Evolutionary conservation across 2,888 invertebrate genomes (phyloP).

Genomic region (Drosophila nr. perissopoda): DNA sequence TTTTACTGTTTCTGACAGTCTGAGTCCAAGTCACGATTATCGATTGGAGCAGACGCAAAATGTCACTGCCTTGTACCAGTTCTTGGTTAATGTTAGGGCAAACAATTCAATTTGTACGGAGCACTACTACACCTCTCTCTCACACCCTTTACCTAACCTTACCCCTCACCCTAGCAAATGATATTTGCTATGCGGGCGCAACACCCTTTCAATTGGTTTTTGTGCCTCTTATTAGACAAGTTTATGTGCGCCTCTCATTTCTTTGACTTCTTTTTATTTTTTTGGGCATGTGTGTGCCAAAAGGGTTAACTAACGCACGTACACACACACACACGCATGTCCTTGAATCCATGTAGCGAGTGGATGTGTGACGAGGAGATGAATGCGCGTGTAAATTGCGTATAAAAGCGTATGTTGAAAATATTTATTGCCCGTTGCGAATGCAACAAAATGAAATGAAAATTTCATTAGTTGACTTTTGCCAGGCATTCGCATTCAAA

Average conservation of each 20-base stretch:
- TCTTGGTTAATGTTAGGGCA: slow-evolving; percentile 14
- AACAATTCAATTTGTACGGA: slow-evolving; percentile 61
- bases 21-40: neutral
- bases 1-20: neutral
- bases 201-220: slow-evolving; percentile 52
- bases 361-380: slow-evolving; percentile 51
- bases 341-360: slow-evolving; percentile 44
- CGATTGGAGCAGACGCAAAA: neutral
- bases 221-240: slow-evolving; percentile 74
- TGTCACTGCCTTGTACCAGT: neutral
- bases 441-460: slow-evolving; percentile 83
- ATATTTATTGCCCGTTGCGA: slow-evolving; percentile 84
- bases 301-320: slow-evolving; percentile 58
- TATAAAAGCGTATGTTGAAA: slow-evolving; percentile 81
- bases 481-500: slow-evolving; percentile 23
- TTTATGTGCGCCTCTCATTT: slow-evolving; percentile 66
- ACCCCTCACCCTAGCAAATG: neutral
- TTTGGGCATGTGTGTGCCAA: slow-evolving; percentile 38
- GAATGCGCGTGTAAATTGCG: slow-evolving; percentile 81
- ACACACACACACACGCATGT: slow-evolving; percentile 34
- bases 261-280: slow-evolving; percentile 51
- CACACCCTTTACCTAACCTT: neutral
- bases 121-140: neutral
- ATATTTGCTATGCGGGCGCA: neutral
- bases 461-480: slow-evolving; percentile 78